These are phyloP conservation scores for Otolemur garnettii DNA, from an alignment of 2,113 vertebrate species.

Conservation along the genomic window DNA sequence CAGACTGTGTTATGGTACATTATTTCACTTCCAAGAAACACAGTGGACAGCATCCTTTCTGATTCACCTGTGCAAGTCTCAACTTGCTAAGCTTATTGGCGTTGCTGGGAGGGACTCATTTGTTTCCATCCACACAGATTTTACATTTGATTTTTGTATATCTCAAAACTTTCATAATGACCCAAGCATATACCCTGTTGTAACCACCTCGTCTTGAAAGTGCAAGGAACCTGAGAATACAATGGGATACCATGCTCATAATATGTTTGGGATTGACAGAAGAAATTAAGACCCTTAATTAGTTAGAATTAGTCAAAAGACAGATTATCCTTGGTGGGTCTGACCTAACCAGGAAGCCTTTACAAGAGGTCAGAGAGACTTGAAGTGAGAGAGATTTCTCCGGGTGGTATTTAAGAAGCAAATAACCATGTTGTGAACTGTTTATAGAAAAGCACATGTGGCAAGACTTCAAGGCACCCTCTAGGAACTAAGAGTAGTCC, in stretches of 20 bases:
- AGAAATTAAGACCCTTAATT: conserved; percentile 43
- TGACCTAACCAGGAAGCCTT: neutral
- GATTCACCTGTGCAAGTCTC: no score
- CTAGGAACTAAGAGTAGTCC: neutral
- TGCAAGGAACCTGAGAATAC: neutral
- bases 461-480: neutral
- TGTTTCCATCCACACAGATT: no score
- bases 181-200: no score
- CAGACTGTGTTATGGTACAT: no score
- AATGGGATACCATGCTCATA: neutral
- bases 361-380: neutral
- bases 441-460: neutral
- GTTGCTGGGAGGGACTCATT: no score
- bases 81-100: no score
- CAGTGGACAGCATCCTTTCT: no score
- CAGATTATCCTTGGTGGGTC: neutral
- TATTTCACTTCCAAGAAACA: no score
- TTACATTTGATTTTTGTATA: no score
- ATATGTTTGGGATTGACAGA: neutral
- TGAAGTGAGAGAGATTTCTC: neutral
- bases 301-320: conserved; percentile 48
- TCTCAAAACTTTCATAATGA: no score
- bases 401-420: neutral
- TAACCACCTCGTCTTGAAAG: neutral
- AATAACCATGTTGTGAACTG: neutral